Conservation (phyloP, 2,797 vertebrate genomes). For the Gobio occitaniae region DNA sequence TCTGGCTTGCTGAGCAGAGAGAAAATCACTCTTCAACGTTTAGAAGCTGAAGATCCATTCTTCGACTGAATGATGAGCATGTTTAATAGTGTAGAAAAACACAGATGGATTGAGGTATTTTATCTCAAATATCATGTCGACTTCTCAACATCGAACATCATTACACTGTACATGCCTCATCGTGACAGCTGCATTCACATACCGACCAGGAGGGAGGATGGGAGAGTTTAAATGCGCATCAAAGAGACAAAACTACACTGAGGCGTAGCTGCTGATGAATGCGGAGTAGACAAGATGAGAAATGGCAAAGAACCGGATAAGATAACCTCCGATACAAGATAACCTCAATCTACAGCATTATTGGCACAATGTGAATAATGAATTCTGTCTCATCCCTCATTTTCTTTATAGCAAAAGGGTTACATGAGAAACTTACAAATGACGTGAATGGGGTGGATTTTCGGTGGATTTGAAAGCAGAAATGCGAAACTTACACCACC, state of each 20-base stretch:
- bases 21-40: not conserved
- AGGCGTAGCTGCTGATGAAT: not conserved
- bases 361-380: not conserved
- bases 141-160: slow-evolving; percentile 9
- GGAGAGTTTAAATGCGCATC: not conserved
- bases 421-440: not conserved
- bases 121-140: slow-evolving; percentile 15
- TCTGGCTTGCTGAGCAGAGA: slow-evolving; percentile 12
- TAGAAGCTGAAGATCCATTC: slow-evolving; percentile 5
- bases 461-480: not conserved
- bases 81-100: slow-evolving; percentile 14
- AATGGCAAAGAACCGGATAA: no score
- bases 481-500: not conserved
- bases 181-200: slow-evolving; percentile 15
- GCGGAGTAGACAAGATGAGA: not conserved
- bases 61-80: not conserved
- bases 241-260: not conserved
- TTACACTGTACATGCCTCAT: slow-evolving; percentile 22
- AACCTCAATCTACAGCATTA: not conserved
- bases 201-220: slow-evolving; percentile 2
- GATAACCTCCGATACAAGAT: not conserved
- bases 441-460: not conserved
- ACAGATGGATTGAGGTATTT: slow-evolving; percentile 12
- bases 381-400: not conserved
- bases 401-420: not conserved